Evolutionary conservation across 2,888 invertebrate species (phyloP).

Genomic region (Cybosia mesomella): DNA sequence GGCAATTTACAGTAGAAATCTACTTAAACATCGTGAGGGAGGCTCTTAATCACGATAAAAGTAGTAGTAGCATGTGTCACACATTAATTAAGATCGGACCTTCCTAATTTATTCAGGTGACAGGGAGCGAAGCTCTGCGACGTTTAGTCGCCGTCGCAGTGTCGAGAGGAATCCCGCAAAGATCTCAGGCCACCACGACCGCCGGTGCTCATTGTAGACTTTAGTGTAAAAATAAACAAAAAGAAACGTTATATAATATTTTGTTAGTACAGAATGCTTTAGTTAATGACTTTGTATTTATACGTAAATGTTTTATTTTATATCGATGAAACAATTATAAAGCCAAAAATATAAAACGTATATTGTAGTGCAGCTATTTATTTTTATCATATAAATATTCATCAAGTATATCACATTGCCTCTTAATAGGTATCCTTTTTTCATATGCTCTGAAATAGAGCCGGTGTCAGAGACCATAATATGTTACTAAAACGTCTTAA

Average conservation of each 20-base stretch:
- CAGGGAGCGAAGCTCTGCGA: constrained; percentile 61
- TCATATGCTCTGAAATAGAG: no score
- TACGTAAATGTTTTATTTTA: no score
- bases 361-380: no score
- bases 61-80: constrained; percentile 68
- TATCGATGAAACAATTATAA: no score
- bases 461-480: no score
- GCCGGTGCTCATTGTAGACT: constrained; percentile 41
- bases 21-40: constrained; percentile 53
- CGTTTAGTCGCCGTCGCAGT: constrained; percentile 59
- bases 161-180: constrained; percentile 39
- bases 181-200: constrained; percentile 64
- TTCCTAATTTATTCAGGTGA: constrained; percentile 81
- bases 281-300: no score
- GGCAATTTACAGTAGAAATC: constrained; percentile 50
- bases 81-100: constrained; percentile 79
- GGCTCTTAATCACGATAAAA: constrained; percentile 76
- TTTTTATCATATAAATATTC: no score
- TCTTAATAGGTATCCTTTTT: no score
- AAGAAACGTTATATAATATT: background rate
- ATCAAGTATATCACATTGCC: no score
- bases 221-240: background rate
- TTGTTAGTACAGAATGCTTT: no score
- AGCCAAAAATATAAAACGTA: no score
- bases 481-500: no score